Conservation (phyloP, 2,113 vertebrate genomes). For the Xenopus laevis region DNA sequence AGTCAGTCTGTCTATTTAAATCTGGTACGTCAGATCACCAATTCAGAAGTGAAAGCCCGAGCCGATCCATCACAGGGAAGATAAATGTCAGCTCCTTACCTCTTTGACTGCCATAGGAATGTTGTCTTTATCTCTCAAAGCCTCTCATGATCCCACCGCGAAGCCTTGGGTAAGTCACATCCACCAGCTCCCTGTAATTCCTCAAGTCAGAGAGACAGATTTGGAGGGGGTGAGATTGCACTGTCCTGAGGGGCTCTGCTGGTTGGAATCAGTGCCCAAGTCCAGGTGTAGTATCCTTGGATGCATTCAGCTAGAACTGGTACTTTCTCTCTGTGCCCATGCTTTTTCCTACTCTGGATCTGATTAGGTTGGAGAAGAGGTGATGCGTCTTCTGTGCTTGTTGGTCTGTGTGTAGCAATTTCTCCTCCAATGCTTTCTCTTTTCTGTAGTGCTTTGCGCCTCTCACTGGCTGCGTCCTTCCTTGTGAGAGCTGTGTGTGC, state of each 20-base stretch:
- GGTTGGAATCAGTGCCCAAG: not conserved
- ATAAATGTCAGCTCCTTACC: constrained; percentile 24
- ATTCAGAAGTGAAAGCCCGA: not conserved
- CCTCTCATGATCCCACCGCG: constrained; percentile 1
- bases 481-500: constrained; percentile 4
- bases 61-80: constrained; percentile 13
- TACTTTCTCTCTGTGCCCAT: constrained; percentile 6
- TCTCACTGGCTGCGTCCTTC: constrained; percentile 34
- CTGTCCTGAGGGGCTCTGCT: constrained; percentile 10
- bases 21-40: not conserved
- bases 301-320: not conserved
- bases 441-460: constrained; percentile 32
- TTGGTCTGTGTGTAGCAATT: constrained; percentile 38
- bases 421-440: constrained; percentile 35
- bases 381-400: constrained; percentile 35
- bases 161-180: constrained; percentile 12
- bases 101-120: constrained; percentile 22
- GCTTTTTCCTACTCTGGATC: not conserved
- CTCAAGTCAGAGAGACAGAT: constrained; percentile 5
- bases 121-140: constrained; percentile 20
- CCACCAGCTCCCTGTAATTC: constrained; percentile 16
- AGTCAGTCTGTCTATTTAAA: not conserved
- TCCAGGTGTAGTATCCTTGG: constrained; percentile 16
- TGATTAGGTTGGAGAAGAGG: constrained; percentile 15
- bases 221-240: not conserved